Base-by-base conservation (phyloP, 2,888 invertebrate genomes). In the Mimumesa dahlbomi region DNA sequence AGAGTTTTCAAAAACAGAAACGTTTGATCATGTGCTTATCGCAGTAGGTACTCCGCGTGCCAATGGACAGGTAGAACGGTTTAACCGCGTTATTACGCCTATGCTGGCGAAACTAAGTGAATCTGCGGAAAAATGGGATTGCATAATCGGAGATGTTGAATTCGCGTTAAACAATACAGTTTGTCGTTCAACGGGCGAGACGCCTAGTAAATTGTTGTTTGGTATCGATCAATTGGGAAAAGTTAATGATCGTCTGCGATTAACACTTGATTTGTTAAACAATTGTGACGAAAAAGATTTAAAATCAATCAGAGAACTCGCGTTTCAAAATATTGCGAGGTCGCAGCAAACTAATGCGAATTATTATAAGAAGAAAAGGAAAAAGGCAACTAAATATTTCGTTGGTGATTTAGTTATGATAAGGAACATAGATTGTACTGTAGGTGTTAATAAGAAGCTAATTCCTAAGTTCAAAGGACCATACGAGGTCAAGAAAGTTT, bases 111-210 rank as follows among this genome's bases (percentile, higher is more conserved):
- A 56, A 11, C 4, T 31, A 1, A 9, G 42, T 1, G 21, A 45
- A 1, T 9, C 13, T 0, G 31, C 21, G 0, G 11, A n/a, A 1
- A 31, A 45, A 13, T 56, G 34, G 34, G 54, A 56, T 2, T 25
- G n/a, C 0, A 2, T 3, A 1, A 3, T 13, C 0, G 18, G 13
- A 2, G 1, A 1, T 0, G 38, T 11, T 0, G 36, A 57, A 25
- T 45, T 4, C 1, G 7, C 57, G 0, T 13, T 57, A 0, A 57
- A 53, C 16, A 53, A 48, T 13, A 57, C 31, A 11, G 16, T 29
- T 1, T 42, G 19, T 6, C 40, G 19, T 1, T 13, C 31, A 1
- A 53, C 53, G 1, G 9, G 19, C 5, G 4, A 34, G n/a, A n/a
- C n/a, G n/a, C n/a, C n/a, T n/a, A n/a, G n/a, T n/a, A n/a, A n/a